A percentile compares a stretch with the other conserved stretches of the same genome.
phyloP scores from a whole-genome alignment of 1,140 invertebrate genomes.

The Drosophila funebris region DNA sequence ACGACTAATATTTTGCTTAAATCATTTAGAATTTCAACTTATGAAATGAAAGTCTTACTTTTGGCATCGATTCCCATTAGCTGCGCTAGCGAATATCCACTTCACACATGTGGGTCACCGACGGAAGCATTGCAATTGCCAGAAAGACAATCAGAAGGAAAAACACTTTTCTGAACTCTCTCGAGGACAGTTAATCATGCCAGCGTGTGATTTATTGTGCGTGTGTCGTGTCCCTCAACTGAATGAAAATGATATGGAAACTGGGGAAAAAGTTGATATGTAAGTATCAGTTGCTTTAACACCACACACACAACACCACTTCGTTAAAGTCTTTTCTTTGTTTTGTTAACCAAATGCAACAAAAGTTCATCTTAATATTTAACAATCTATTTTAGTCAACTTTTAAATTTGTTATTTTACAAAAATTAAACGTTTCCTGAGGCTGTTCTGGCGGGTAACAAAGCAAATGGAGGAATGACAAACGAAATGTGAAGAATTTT shows the following conservation, averaged over 20 bases:
- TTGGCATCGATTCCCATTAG: neutral
- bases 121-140: constrained; percentile 9
- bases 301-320: neutral
- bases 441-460: neutral
- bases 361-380: neutral
- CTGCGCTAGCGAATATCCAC: neutral
- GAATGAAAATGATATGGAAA: constrained; percentile 4
- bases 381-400: neutral
- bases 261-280: neutral
- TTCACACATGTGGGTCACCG: constrained; percentile 3
- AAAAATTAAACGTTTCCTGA: neutral
- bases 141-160: constrained; percentile 12
- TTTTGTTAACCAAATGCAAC: neutral
- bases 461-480: constrained; percentile 4
- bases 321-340: neutral
- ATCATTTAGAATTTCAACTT: too few species aligned
- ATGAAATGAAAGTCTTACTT: neutral
- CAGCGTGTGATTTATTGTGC: constrained; percentile 41
- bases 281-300: neutral
- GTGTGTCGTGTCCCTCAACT: constrained; percentile 22
- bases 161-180: constrained; percentile 11
- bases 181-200: constrained; percentile 34
- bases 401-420: constrained; percentile 1
- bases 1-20: too few species aligned
- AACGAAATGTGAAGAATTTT: constrained; percentile 48